Percentiles rank a stretch among this genome's conserved stretches.
These are phyloP conservation scores for Sandelia bainsii DNA, from an alignment of 2,797 vertebrate genomes.

Conservation along the genomic window DNA sequence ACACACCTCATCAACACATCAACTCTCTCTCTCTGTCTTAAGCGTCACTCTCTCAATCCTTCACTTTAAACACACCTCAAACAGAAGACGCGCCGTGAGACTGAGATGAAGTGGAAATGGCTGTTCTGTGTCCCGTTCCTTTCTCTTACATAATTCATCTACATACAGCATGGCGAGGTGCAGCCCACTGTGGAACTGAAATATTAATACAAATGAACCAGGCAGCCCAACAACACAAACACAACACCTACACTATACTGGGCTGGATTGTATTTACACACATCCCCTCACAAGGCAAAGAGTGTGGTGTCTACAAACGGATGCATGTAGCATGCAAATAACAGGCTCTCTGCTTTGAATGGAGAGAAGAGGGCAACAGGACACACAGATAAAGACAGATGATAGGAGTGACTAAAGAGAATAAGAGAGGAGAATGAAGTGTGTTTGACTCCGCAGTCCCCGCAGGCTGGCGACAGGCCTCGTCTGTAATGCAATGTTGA, in stretches of 20 bases:
- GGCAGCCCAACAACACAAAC: constrained; percentile 55
- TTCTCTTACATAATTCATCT: constrained; percentile 76
- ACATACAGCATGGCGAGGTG: constrained; percentile 48
- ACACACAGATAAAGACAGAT: constrained; percentile 30
- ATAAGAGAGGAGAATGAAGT: constrained; percentile 38
- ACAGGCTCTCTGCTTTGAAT: constrained; percentile 39
- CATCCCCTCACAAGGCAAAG: constrained; percentile 3
- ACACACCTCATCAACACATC: constrained; percentile 27
- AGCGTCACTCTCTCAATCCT: constrained; percentile 23
- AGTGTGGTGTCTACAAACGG: constrained; percentile 18
- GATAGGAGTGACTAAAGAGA: constrained; percentile 31
- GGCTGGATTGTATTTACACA: constrained; percentile 36
- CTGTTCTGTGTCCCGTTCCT: constrained; percentile 45
- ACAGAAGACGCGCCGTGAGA: constrained; percentile 52
- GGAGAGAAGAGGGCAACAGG: constrained; percentile 13
- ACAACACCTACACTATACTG: constrained; percentile 35
- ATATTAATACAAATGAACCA: constrained; percentile 76
- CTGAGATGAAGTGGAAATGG: constrained; percentile 69
- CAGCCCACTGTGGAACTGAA: constrained; percentile 68
- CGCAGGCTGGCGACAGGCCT: constrained; percentile 69
- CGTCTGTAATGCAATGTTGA: constrained; percentile 75
- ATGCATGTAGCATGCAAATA: constrained; percentile 42
- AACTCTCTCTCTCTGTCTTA: constrained; percentile 2
- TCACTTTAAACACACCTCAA: constrained; percentile 49
- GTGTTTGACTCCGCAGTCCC: constrained; percentile 56